phyloP scores from a whole-genome alignment of 2,113 vertebrate species.

The Galeopterus variegatus region DNA sequence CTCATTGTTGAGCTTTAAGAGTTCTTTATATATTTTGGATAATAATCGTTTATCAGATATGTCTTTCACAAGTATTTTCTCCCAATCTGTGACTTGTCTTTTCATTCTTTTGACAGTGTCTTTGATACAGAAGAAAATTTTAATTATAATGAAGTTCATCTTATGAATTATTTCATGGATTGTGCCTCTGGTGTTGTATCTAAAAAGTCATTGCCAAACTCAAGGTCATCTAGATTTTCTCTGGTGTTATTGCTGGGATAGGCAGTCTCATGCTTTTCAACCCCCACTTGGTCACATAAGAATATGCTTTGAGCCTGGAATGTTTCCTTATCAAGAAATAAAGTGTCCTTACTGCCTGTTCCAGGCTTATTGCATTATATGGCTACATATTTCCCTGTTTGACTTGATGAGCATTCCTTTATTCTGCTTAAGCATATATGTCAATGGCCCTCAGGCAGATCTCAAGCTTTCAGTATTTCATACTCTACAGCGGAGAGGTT shows the following conservation, averaged over 20 bases:
- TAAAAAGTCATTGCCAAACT: neutral
- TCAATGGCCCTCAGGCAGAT: neutral
- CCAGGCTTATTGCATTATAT: too few species aligned
- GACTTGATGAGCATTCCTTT: neutral
- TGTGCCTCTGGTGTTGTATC: neutral
- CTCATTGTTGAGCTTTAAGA: neutral
- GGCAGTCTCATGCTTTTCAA: neutral
- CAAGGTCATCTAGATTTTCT: neutral
- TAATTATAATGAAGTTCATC: neutral
- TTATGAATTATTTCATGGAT: neutral
- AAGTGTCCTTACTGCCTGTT: neutral
- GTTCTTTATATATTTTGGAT: neutral
- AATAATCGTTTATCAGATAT: neutral
- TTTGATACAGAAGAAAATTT: neutral
- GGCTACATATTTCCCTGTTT: neutral
- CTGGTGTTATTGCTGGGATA: neutral
- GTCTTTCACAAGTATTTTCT: neutral
- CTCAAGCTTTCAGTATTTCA: neutral
- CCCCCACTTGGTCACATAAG: neutral
- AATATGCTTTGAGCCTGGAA: neutral
- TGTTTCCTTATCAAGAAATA: neutral
- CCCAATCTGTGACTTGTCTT: neutral
- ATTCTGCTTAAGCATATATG: neutral
- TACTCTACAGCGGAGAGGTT: too few species aligned
- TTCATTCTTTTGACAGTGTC: neutral